Evolutionary conservation across 1,140 invertebrate genomes (phyloP).

Genomic region (Arctopsyche grandis): DNA sequence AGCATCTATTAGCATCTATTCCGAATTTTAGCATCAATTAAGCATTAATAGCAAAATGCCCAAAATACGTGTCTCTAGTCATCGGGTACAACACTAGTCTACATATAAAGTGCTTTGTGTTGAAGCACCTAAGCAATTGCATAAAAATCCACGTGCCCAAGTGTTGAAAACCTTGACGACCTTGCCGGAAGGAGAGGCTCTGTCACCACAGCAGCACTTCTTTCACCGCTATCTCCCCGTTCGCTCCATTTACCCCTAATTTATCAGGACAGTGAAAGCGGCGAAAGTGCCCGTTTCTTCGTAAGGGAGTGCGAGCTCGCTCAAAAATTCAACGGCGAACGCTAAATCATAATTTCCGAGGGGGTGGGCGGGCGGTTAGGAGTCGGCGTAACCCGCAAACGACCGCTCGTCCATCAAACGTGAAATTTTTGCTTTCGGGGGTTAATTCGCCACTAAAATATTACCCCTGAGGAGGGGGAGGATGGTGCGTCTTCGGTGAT

Average conservation of each 20-base stretch:
- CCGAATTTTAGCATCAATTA: too few relatives aligned
- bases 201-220: not conserved
- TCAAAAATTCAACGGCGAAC: slow-evolving; percentile 46
- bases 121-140: too few relatives aligned
- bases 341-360: slow-evolving; percentile 50
- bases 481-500: not conserved
- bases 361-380: not conserved
- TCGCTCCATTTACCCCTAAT: slow-evolving; percentile 46
- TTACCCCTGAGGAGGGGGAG: not conserved
- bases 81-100: too few relatives aligned
- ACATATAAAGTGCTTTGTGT: too few relatives aligned
- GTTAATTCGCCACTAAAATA: slow-evolving; percentile 35
- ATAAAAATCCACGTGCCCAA: too few relatives aligned
- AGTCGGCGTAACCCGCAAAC: slow-evolving; percentile 25
- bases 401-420: slow-evolving; percentile 34
- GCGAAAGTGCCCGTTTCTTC: slow-evolving; percentile 10
- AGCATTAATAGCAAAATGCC: too few relatives aligned
- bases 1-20: too few relatives aligned
- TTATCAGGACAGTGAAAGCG: slow-evolving; percentile 40
- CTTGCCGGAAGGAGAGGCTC: too few relatives aligned
- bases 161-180: too few relatives aligned
- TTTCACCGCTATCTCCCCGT: slow-evolving; percentile 29
- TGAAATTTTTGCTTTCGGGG: slow-evolving; percentile 22
- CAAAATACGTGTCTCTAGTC: too few relatives aligned
- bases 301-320: not conserved